A percentile compares a stretch with the other conserved stretches of the same genome.
Conservation (phyloP, 2,888 invertebrate genomes). For the Hirtodrosophila confusa region DNA sequence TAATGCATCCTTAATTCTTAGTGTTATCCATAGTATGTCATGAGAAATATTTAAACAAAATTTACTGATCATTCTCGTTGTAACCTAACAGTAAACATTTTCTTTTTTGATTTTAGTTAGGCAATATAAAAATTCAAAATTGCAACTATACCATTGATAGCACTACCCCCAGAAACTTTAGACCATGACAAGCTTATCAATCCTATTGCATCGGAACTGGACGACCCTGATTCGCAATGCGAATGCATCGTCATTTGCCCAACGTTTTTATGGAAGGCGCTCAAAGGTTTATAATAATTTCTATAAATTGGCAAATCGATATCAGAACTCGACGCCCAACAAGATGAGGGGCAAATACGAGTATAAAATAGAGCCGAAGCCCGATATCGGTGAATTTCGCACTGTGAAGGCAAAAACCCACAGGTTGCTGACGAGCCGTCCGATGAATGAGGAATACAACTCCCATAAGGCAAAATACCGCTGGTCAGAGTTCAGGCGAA, state of each 20-base stretch:
- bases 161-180: too few species aligned
- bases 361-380: background rate
- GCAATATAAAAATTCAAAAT: slow-evolving; percentile 14
- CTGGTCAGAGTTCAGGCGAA: slow-evolving; percentile 54
- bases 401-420: background rate
- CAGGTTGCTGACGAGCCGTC: background rate
- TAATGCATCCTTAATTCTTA: too few species aligned
- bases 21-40: background rate
- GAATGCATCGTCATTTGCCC: background rate
- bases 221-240: background rate
- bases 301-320: too few species aligned
- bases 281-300: too few species aligned
- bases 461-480: slow-evolving; percentile 1
- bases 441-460: slow-evolving; percentile 9
- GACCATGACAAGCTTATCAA: background rate
- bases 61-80: too few species aligned
- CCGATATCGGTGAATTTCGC: background rate
- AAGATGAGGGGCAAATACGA: background rate
- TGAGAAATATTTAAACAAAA: background rate
- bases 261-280: background rate
- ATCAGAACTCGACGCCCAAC: background rate
- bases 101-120: too few species aligned
- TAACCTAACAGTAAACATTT: background rate
- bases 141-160: background rate
- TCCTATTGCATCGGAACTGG: background rate